Evolutionary conservation across 2,888 invertebrate species (phyloP).

Genomic region (Aspidiotus destructor): DNA sequence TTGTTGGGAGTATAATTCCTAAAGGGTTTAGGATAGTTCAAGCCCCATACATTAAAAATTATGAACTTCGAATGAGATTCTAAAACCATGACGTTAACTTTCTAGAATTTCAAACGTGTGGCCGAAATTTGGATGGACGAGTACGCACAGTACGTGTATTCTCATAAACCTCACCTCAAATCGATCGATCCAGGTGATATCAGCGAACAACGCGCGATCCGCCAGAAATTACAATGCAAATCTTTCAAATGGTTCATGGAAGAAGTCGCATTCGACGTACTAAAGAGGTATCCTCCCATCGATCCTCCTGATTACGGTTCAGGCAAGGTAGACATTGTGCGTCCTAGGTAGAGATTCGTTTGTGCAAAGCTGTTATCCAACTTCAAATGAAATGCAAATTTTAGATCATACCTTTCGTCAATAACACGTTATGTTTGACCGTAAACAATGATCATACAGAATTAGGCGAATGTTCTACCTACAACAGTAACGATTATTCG

Average conservation of each 20-base stretch:
- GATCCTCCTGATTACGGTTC: conserved; percentile 74
- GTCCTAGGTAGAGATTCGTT: too few species aligned
- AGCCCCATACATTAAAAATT: too few species aligned
- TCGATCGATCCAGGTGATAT: conserved; percentile 73
- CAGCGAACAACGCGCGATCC: conserved; percentile 60
- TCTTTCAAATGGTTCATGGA: conserved; percentile 92
- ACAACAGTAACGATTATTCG: too few species aligned
- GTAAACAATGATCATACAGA: too few species aligned
- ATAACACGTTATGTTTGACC: too few species aligned
- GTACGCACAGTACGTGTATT: conserved; percentile 77
- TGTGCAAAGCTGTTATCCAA: neutral
- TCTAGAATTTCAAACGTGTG: conserved; percentile 78
- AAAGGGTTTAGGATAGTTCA: too few species aligned
- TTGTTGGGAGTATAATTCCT: too few species aligned
- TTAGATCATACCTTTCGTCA: too few species aligned
- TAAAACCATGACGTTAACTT: conserved; percentile 31
- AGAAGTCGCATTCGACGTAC: conserved; percentile 80
- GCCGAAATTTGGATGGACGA: conserved; percentile 99
- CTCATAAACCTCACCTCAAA: conserved; percentile 61
- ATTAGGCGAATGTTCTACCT: too few species aligned
- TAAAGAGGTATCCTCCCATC: conserved; percentile 73
- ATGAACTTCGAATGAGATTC: neutral
- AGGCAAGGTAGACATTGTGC: conserved; percentile 53
- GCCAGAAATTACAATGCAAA: conserved; percentile 70
- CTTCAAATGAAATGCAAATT: too few species aligned